Evolutionary conservation across 1,140 invertebrate species (phyloP), one percentile per base, ranked within the genome.

Genomic region (Vanessa tameamea): DNA sequence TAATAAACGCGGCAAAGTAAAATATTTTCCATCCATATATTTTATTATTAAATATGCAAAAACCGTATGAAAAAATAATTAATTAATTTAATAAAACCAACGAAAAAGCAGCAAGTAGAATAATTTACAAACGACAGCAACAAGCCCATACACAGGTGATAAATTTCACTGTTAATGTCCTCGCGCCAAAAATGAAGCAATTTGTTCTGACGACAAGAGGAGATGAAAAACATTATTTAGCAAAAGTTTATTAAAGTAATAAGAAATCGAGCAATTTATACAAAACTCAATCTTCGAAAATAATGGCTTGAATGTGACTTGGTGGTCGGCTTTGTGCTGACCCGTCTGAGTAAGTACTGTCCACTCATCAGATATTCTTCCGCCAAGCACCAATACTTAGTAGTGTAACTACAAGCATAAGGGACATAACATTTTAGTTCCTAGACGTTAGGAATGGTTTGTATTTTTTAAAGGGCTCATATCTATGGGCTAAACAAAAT

Each of bases 201-300:
- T 89, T 91, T 89, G 84, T 91, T 89, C 81, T 67, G 82, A 80
- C 78, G 84, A 85, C 79, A 86, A 81, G 80, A 85, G 89, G 89
- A 91, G 89, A 91, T 91, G 87, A 87, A 91, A 84, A 87, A 82
- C 87, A 91, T 91, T 86, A 88, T 88, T 89, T 85, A 82, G 78
- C 81, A 76, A 75, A 81, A 78, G 77, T 86, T 86, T 87, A 88
- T 86, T 88, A 87, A 88, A 79, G 81, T 82, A 77, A 51, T 65
- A 73, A 77, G 72, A 37, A 65, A 57, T 59, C 59, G 57, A 50
- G 55, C 51, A 31, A 72, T 72, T 72, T 64, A 66, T 55, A 63
- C 23, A 64, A 20, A 63, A 71, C 59, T 48, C 26, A 64, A 71
- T 71, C 57, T 47, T 20, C 23, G 53, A 31, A 14, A 51, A 12